Conservation (phyloP, 2,797 vertebrate species). For the Arrhamphus sclerolepis region DNA sequence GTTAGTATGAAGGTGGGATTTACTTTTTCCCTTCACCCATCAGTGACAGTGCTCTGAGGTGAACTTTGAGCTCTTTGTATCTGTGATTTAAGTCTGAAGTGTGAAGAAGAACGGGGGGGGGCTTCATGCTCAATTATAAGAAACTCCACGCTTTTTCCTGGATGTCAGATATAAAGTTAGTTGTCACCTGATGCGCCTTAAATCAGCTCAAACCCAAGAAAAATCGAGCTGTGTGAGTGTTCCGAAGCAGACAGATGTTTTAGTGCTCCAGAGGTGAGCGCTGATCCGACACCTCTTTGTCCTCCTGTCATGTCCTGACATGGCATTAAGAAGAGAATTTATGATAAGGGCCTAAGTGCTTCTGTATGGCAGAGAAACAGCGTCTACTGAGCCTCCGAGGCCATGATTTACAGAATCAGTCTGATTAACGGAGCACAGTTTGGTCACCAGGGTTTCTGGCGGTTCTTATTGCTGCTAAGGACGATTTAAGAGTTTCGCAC, state of each 20-base stretch:
- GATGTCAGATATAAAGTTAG: conserved; percentile 37
- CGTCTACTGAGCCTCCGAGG: conserved; percentile 54
- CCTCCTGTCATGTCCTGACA: conserved; percentile 69
- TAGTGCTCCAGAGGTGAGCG: conserved; percentile 70
- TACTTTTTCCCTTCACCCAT: too few species aligned
- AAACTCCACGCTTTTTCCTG: conserved; percentile 29
- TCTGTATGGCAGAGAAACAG: conserved; percentile 45
- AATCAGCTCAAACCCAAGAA: conserved; percentile 35
- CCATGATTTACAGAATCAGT: conserved; percentile 53
- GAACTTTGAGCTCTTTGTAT: too few species aligned
- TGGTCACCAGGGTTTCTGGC: neutral
- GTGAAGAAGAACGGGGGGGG: too few species aligned
- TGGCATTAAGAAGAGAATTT: conserved; percentile 64
- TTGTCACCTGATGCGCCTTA: conserved; percentile 25
- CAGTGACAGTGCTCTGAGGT: too few species aligned
- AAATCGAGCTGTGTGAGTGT: conserved; percentile 41
- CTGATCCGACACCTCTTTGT: conserved; percentile 67
- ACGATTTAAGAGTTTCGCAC: neutral
- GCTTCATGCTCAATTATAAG: too few species aligned
- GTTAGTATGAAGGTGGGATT: neutral
- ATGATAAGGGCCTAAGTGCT: conserved; percentile 70
- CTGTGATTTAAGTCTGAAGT: too few species aligned
- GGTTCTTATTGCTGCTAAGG: conserved; percentile 7
- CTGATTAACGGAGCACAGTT: conserved; percentile 26
- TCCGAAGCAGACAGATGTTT: conserved; percentile 66